These are phyloP conservation scores for Parnassius mnemosyne DNA, from an alignment of 2,888 invertebrate species.

Conservation along the genomic window DNA sequence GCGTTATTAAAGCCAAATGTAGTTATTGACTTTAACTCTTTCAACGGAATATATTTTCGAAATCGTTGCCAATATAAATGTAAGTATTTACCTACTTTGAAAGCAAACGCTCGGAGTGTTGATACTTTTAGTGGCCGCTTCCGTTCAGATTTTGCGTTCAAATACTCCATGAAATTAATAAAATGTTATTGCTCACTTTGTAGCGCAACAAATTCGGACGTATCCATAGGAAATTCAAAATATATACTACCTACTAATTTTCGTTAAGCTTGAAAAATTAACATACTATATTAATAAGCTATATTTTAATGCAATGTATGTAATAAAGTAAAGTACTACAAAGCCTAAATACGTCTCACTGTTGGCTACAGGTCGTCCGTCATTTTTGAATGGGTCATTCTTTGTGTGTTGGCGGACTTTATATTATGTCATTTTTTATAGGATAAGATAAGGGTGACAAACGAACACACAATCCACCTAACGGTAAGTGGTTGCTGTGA, in stretches of 20 bases:
- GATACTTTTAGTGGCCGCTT: slow-evolving; percentile 65
- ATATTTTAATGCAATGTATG: too few relatives aligned
- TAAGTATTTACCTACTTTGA: slow-evolving; percentile 57
- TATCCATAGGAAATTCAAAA: slow-evolving; percentile 29
- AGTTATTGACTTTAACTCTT: slow-evolving; percentile 47
- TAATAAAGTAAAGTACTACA: too few relatives aligned
- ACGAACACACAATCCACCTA: too few relatives aligned
- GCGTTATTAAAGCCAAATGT: slow-evolving; percentile 17
- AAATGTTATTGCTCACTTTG: slow-evolving; percentile 27
- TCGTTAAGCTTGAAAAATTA: too few relatives aligned
- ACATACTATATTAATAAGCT: too few relatives aligned
- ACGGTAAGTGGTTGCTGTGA: too few relatives aligned
- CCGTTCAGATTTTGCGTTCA: slow-evolving; percentile 59
- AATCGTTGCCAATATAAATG: slow-evolving; percentile 60
- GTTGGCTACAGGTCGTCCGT: too few relatives aligned
- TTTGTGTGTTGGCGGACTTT: too few relatives aligned
- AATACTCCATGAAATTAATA: slow-evolving; percentile 41
- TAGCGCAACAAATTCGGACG: slow-evolving; percentile 15
- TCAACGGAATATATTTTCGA: slow-evolving; percentile 50
- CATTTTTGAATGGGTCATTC: too few relatives aligned
- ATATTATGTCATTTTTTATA: too few relatives aligned
- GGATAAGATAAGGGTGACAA: too few relatives aligned
- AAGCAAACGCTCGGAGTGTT: slow-evolving; percentile 55
- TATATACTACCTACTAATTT: slow-evolving; percentile 24
- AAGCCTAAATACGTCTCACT: too few relatives aligned